These are phyloP conservation scores for Porites divaricata DNA, from an alignment of 92 coral and sea anemone genomes.

Conservation along the genomic window DNA sequence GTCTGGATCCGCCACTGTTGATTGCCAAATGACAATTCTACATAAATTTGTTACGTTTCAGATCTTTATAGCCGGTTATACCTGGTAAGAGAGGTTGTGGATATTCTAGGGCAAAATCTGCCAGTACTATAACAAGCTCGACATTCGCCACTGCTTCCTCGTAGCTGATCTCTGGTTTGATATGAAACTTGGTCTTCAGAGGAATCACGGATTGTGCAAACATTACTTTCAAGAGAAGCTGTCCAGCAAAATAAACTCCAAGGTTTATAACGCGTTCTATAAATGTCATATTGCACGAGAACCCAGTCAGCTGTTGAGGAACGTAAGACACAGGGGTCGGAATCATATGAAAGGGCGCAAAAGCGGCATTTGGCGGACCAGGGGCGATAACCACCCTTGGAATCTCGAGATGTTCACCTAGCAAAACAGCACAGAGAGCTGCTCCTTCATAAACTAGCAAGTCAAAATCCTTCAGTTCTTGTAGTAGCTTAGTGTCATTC, in stretches of 20 bases:
- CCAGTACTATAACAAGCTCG: conserved; percentile 4
- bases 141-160: neutral
- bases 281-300: conserved; percentile 22
- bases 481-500: conserved; percentile 11
- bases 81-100: conserved; percentile 39
- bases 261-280: conserved; percentile 15
- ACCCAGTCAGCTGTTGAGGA: neutral
- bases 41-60: no score
- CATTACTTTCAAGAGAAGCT: neutral
- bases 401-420: conserved; percentile 6
- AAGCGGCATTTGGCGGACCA: neutral
- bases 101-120: conserved; percentile 14
- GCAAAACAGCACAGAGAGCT: neutral
- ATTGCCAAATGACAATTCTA: no score
- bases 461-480: conserved; percentile 15
- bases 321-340: conserved; percentile 13
- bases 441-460: conserved; percentile 7
- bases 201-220: neutral
- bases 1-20: no score
- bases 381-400: neutral
- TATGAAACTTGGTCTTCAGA: conserved; percentile 6
- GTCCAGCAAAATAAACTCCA: neutral
- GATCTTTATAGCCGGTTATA: neutral
- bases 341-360: neutral
- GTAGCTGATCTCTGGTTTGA: neutral